Evolutionary conservation across 1,140 invertebrate genomes (phyloP).

Genomic region (Eueides isabella): DNA sequence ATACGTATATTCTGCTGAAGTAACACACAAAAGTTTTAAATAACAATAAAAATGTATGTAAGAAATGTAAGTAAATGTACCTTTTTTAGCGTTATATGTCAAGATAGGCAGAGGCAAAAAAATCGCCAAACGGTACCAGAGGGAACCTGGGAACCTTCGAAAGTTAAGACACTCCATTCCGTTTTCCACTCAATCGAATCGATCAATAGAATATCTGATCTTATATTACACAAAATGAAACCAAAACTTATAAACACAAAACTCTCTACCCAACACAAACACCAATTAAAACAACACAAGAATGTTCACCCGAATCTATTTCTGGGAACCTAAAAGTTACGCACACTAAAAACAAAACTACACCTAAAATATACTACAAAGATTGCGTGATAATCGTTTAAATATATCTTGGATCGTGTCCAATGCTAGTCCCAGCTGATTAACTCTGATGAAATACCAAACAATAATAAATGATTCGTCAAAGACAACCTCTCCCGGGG

Average conservation of each 20-base stretch:
- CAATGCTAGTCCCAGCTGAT: constrained; percentile 36
- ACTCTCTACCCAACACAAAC: background rate
- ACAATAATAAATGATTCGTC: constrained; percentile 19
- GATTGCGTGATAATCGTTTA: constrained; percentile 13
- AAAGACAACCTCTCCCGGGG: constrained; percentile 15
- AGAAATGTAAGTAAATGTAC: too few species aligned
- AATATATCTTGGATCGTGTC: constrained; percentile 29
- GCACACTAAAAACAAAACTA: constrained; percentile 10
- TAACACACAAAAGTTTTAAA: too few species aligned
- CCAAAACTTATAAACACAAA: background rate
- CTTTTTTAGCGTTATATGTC: too few species aligned
- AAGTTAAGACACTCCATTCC: too few species aligned
- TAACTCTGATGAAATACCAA: constrained; percentile 35
- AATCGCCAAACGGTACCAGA: too few species aligned
- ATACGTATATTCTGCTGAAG: too few species aligned
- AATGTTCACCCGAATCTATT: background rate
- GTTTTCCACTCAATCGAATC: too few species aligned
- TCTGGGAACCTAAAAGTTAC: background rate
- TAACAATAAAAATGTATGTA: too few species aligned
- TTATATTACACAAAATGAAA: background rate
- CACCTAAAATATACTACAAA: constrained; percentile 13
- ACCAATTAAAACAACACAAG: background rate
- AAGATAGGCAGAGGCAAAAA: too few species aligned
- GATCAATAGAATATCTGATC: background rate
- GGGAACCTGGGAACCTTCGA: too few species aligned